These are phyloP conservation scores for Rhipidura dahli DNA, from an alignment of 2,113 vertebrate species.

Conservation along the genomic window DNA sequence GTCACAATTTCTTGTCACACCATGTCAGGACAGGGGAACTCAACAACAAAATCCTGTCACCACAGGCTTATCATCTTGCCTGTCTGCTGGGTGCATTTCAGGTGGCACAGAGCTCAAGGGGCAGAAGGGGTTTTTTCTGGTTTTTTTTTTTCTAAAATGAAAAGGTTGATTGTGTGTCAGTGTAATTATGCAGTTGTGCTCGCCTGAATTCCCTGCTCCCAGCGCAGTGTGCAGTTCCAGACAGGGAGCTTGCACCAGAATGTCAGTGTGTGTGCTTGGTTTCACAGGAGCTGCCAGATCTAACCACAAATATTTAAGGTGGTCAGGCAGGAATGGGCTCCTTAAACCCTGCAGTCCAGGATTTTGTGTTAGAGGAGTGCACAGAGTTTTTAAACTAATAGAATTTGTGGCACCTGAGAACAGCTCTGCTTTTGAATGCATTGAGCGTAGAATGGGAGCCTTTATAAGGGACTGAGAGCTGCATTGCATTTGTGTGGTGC, in stretches of 20 bases:
- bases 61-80: not conserved
- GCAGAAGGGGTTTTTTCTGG: not conserved
- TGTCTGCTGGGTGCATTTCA: not conserved
- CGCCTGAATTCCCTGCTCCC: constrained; percentile 65
- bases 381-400: constrained; percentile 31
- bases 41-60: not conserved
- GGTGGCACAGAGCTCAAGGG: not conserved
- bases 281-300: constrained; percentile 78
- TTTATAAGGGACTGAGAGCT: constrained; percentile 39
- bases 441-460: constrained; percentile 32
- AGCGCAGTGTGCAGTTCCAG: constrained; percentile 72
- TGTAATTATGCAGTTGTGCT: constrained; percentile 67
- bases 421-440: constrained; percentile 53
- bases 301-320: constrained; percentile 93
- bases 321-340: constrained; percentile 79
- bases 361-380: constrained; percentile 47
- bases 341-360: constrained; percentile 50
- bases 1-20: not conserved
- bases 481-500: not conserved
- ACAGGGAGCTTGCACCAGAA: constrained; percentile 68
- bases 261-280: constrained; percentile 74
- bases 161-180: constrained; percentile 74
- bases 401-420: constrained; percentile 57
- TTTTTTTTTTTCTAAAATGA: constrained; percentile 57
- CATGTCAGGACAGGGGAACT: not conserved